Evolutionary conservation across 2,797 vertebrate species (phyloP).

Genomic region (Danio jaintianensis): DNA sequence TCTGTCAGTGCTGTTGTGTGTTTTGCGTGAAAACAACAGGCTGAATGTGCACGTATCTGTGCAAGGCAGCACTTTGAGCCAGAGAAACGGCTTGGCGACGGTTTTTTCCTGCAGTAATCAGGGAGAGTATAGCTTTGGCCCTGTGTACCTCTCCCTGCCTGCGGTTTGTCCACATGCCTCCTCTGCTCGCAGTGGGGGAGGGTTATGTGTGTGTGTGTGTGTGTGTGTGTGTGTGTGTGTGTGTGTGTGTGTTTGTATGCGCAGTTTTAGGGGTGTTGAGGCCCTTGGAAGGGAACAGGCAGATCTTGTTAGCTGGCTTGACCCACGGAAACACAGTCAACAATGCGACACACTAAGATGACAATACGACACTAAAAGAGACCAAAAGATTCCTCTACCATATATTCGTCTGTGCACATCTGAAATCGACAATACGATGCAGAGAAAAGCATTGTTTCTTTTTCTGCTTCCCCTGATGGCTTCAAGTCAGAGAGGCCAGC

Average conservation of each 20-base stretch:
- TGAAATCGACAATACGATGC: neutral
- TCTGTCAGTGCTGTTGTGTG: slow-evolving; percentile 32
- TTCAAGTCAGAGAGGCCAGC: slow-evolving; percentile 24
- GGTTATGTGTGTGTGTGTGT: slow-evolving; percentile 53
- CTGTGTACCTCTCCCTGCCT: slow-evolving; percentile 77
- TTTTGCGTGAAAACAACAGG: slow-evolving; percentile 30
- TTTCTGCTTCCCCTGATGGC: slow-evolving; percentile 30
- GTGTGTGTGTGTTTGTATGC: slow-evolving; percentile 55
- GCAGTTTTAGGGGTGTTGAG: slow-evolving; percentile 74
- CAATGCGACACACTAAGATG: slow-evolving; percentile 62
- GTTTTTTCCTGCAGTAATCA: slow-evolving; percentile 76
- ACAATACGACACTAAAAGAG: slow-evolving; percentile 7
- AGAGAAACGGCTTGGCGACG: slow-evolving; percentile 66
- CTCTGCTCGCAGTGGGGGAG: slow-evolving; percentile 72
- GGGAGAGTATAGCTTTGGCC: slow-evolving; percentile 73
- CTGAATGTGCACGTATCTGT: slow-evolving; percentile 22
- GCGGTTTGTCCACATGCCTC: slow-evolving; percentile 82
- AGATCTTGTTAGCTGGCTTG: slow-evolving; percentile 76
- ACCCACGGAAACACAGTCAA: slow-evolving; percentile 71
- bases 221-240: too few relatives aligned
- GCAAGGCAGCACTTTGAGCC: slow-evolving; percentile 37
- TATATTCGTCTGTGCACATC: slow-evolving; percentile 4
- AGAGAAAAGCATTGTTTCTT: slow-evolving; percentile 22
- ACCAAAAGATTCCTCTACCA: slow-evolving; percentile 14
- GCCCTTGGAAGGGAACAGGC: slow-evolving; percentile 78